Percentiles rank a stretch among this genome's conserved stretches.
phyloP scores from a whole-genome alignment of 2,888 invertebrate species.

The Odontocolon sp. region DNA sequence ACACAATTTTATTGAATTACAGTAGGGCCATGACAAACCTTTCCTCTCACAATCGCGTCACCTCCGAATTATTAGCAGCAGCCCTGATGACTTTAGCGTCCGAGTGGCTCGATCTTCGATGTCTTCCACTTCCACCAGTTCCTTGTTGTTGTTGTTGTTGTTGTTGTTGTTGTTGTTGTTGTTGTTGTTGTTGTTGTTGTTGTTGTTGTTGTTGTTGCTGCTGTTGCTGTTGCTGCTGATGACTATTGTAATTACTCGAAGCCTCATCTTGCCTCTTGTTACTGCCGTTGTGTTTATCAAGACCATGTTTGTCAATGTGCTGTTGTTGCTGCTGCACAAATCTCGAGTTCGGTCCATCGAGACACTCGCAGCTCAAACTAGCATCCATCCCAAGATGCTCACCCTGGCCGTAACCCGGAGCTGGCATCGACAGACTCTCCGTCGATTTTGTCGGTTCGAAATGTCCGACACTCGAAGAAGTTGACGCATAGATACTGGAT shows the following conservation, averaged over 20 bases:
- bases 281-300: too few species aligned
- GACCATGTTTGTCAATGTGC: slow-evolving; percentile 76
- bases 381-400: slow-evolving; percentile 85
- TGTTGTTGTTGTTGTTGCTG: slow-evolving; percentile 64
- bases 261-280: slow-evolving; percentile 65
- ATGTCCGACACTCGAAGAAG: slow-evolving; percentile 80
- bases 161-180: slow-evolving; percentile 65
- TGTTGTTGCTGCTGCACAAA: slow-evolving; percentile 65
- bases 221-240: slow-evolving; percentile 62
- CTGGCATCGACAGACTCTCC: slow-evolving; percentile 88
- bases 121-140: slow-evolving; percentile 64
- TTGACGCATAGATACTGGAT: slow-evolving; percentile 37
- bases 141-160: slow-evolving; percentile 63
- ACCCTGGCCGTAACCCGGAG: slow-evolving; percentile 84
- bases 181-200: slow-evolving; percentile 62
- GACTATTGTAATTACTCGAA: slow-evolving; percentile 22
- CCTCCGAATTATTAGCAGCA: slow-evolving; percentile 68
- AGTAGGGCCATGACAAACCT: not conserved
- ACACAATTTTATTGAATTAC: not conserved
- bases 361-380: slow-evolving; percentile 88
- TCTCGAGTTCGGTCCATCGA: slow-evolving; percentile 79
- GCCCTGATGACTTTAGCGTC: slow-evolving; percentile 75
- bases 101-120: slow-evolving; percentile 78
- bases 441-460: slow-evolving; percentile 90
- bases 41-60: slow-evolving; percentile 73